Evolutionary conservation across 2,113 vertebrate genomes (phyloP).

Genomic region (Boleophthalmus pectinirostris): DNA sequence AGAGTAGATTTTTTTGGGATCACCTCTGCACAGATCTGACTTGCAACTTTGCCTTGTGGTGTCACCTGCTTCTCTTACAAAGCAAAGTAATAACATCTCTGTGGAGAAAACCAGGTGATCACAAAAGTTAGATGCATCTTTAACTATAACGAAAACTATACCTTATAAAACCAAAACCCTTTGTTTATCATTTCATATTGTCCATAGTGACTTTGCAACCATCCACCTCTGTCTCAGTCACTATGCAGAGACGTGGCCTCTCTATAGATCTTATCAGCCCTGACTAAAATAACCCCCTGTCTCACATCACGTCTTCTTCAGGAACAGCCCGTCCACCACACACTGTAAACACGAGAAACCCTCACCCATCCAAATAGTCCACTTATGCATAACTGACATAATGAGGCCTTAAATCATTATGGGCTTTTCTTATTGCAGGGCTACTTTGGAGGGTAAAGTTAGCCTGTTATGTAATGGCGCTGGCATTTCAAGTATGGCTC

Average conservation of each 20-base stretch:
- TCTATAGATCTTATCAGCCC: conserved; percentile 39
- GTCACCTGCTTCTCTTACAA: no score
- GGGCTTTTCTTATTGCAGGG: background rate
- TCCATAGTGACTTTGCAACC: background rate
- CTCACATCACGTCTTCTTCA: conserved; percentile 81
- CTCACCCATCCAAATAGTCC: background rate
- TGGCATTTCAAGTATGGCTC: conserved; percentile 44
- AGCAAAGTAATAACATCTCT: no score
- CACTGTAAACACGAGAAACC: background rate
- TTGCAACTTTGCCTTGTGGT: no score
- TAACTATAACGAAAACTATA: no score
- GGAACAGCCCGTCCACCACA: conserved; percentile 68
- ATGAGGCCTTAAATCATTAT: background rate
- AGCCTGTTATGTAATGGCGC: conserved; percentile 35
- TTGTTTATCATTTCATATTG: background rate
- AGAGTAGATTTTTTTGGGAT: no score
- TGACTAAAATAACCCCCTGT: conserved; percentile 75
- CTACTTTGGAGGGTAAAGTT: background rate
- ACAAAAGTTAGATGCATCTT: no score
- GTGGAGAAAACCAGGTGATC: no score
- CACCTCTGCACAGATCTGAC: no score
- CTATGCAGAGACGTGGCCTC: conserved; percentile 19
- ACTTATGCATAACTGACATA: conserved; percentile 4
- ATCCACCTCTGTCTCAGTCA: background rate
- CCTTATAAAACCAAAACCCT: no score